Evolutionary conservation across 2,113 vertebrate genomes (phyloP).

Genomic region (Bos taurus): DNA sequence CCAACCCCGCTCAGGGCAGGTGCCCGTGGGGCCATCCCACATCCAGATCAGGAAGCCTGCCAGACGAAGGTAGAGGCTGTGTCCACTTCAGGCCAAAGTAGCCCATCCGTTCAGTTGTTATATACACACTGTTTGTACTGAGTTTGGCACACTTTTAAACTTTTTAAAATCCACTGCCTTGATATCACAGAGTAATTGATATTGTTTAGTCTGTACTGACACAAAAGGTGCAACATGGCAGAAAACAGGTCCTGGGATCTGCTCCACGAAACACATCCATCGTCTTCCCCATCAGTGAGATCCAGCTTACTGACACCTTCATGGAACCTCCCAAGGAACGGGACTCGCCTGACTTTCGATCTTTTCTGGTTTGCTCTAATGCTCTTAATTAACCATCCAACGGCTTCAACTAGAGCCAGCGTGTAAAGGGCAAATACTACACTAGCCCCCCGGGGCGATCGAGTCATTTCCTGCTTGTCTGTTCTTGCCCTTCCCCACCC

Average conservation of each 20-base stretch:
- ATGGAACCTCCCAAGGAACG: fast-evolving
- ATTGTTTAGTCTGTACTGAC: neutral
- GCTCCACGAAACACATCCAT: neutral
- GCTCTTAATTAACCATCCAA: neutral
- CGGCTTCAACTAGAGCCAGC: neutral
- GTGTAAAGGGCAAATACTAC: fast-evolving
- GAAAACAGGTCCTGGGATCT: no score
- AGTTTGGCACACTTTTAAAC: neutral
- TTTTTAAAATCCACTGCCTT: neutral
- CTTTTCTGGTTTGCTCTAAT: neutral
- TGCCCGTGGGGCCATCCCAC: fast-evolving
- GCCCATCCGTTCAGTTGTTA: neutral
- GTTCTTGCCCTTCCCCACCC: neutral
- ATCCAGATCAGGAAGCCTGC: neutral
- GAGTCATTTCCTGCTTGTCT: neutral
- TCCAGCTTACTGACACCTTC: neutral
- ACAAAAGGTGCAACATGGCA: fast-evolving
- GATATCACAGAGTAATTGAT: neutral
- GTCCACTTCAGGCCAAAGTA: neutral
- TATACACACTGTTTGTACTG: neutral
- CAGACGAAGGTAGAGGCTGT: neutral
- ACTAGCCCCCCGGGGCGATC: fast-evolving
- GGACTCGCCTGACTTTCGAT: neutral
- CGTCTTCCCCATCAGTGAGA: no score
- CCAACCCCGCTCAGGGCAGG: fast-evolving